phyloP scores from a whole-genome alignment of 2,113 vertebrate genomes.

The Melospiza melodia region DNA sequence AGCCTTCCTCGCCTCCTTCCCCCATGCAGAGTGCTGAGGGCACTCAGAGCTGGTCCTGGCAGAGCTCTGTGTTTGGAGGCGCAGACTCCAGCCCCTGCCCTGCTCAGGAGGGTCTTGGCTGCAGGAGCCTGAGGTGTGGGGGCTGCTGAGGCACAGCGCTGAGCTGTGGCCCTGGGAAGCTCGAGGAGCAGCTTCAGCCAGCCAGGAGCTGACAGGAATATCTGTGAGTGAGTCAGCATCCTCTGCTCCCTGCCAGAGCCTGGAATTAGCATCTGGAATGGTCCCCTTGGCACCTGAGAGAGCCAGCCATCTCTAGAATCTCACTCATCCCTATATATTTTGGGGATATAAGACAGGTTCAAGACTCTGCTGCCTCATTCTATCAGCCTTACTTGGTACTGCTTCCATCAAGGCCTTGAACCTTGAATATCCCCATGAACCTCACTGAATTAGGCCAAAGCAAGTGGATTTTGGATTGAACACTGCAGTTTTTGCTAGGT shows the following conservation, averaged over 20 bases:
- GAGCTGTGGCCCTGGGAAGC: not conserved
- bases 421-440: not conserved
- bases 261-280: not conserved
- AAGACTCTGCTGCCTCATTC: not conserved
- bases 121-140: not conserved
- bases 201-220: not conserved
- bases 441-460: not conserved
- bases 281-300: not conserved
- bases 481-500: rapidly evolving
- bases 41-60: not conserved
- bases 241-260: not conserved
- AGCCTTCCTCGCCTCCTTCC: not conserved
- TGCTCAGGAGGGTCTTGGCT: not conserved
- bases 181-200: not conserved
- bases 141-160: not conserved
- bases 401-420: not conserved
- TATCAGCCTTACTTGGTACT: not conserved
- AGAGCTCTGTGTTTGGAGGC: not conserved
- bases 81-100: not conserved
- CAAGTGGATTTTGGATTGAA: not conserved
- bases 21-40: rapidly evolving
- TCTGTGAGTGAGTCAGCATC: not conserved
- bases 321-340: not conserved
- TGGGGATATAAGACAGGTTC: not conserved
- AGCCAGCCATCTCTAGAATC: not conserved